phyloP scores from a whole-genome alignment of 2,888 invertebrate species.

The Drosophila lutescens region DNA sequence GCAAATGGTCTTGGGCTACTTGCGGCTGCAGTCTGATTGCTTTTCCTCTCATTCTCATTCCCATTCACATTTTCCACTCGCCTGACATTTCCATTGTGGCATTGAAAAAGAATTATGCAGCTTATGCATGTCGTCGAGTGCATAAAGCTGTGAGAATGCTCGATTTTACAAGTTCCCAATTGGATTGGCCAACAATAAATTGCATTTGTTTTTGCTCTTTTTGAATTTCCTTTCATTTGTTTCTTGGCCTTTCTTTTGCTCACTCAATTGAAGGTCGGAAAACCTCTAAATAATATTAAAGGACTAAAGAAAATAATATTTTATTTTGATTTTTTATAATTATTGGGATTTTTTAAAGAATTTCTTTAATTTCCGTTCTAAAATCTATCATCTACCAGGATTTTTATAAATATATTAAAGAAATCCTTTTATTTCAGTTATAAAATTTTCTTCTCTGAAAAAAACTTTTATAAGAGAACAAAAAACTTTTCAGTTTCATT shows the following conservation, averaged over 20 bases:
- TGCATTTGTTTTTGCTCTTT: conserved; percentile 17
- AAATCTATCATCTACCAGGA: too few relatives aligned
- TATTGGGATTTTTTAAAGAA: too few relatives aligned
- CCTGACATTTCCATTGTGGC: conserved; percentile 27
- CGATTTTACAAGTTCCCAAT: conserved; percentile 25
- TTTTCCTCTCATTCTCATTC: conserved; percentile 7
- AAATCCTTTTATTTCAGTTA: not conserved
- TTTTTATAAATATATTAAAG: too few relatives aligned
- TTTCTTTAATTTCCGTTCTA: too few relatives aligned
- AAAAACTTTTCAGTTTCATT: not conserved
- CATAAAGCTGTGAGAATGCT: conserved; percentile 28
- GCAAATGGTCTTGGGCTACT: conserved; percentile 31
- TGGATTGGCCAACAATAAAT: conserved; percentile 24
- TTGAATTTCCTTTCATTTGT: not conserved
- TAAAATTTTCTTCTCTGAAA: not conserved
- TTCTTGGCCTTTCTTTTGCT: not conserved
- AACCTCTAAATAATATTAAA: too few relatives aligned
- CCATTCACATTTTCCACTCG: conserved; percentile 23
- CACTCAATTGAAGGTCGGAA: not conserved
- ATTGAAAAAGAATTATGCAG: conserved; percentile 33
- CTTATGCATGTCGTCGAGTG: conserved; percentile 33
- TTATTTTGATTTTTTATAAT: too few relatives aligned
- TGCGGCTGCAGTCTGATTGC: conserved; percentile 33
- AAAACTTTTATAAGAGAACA: not conserved
- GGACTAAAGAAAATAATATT: not conserved